A percentile compares a stretch with the other conserved stretches of the same genome.
Conservation (phyloP, 2,888 invertebrate genomes). For the Lampropteryx suffumata region DNA sequence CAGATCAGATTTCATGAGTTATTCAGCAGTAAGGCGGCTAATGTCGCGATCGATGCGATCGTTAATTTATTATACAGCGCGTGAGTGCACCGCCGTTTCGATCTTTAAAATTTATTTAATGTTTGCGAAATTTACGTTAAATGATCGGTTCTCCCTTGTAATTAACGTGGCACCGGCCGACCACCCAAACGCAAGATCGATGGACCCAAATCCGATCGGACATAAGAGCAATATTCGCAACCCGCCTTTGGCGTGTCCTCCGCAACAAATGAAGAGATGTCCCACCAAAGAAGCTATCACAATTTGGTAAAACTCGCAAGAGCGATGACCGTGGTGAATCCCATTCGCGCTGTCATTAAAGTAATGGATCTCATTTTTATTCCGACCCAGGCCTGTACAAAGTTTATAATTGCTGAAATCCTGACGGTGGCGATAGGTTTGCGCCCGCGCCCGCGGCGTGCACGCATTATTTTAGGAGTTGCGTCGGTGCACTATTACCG, state of each 20-base stretch:
- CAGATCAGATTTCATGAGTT: constrained; percentile 13
- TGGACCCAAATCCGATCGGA: constrained; percentile 63
- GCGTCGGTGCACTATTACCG: constrained; percentile 73
- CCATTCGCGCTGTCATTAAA: constrained; percentile 62
- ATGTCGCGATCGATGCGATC: constrained; percentile 48
- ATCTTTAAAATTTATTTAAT: constrained; percentile 73
- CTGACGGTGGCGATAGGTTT: constrained; percentile 49
- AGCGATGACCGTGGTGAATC: constrained; percentile 60
- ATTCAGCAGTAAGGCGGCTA: constrained; percentile 25
- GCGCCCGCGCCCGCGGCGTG: constrained; percentile 42
- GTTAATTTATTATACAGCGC: constrained; percentile 72
- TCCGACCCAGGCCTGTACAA: constrained; percentile 30
- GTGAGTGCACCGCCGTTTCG: constrained; percentile 67
- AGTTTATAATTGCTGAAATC: constrained; percentile 36
- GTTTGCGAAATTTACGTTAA: constrained; percentile 77
- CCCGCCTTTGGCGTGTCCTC: constrained; percentile 60
- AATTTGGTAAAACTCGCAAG: constrained; percentile 58
- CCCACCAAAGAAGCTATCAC: constrained; percentile 36
- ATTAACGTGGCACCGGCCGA: constrained; percentile 72
- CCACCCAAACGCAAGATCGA: constrained; percentile 70
- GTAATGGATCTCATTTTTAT: constrained; percentile 56
- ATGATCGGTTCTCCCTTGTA: constrained; percentile 74
- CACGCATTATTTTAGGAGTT: constrained; percentile 72
- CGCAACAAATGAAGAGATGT: constrained; percentile 69
- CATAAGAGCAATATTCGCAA: constrained; percentile 66